Conservation (phyloP, 2,888 invertebrate genomes). For the Lymantria dispar region DNA sequence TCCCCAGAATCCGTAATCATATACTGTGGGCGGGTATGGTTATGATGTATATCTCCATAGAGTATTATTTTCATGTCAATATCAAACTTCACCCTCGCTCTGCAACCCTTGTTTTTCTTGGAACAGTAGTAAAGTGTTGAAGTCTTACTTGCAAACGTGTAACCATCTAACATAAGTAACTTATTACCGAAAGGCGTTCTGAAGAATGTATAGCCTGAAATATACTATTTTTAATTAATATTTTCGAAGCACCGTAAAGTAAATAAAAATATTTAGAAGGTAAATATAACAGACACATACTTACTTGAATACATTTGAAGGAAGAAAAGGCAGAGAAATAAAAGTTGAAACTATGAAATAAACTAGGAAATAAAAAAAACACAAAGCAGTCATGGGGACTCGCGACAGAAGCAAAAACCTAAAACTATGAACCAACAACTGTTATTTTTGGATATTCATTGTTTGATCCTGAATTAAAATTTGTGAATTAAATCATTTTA, state of each 20-base stretch:
- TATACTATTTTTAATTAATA: not conserved
- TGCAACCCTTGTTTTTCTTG: conserved; percentile 15
- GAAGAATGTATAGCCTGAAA: conserved; percentile 3
- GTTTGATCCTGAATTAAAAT: too few relatives aligned
- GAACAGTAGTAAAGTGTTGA: conserved; percentile 5
- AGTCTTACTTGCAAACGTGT: conserved; percentile 17
- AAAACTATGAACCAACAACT: too few relatives aligned
- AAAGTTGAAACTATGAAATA: too few relatives aligned
- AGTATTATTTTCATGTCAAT: not conserved
- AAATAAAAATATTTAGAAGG: not conserved
- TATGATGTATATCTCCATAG: not conserved
- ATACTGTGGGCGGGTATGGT: not conserved
- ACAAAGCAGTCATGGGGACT: too few relatives aligned
- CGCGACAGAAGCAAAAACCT: too few relatives aligned
- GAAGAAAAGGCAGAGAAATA: too few relatives aligned
- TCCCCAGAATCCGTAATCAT: not conserved
- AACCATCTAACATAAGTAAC: conserved; percentile 25
- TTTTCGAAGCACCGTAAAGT: not conserved
- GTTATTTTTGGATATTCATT: too few relatives aligned
- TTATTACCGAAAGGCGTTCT: not conserved
- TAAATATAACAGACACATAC: too few relatives aligned
- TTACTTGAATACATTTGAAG: too few relatives aligned
- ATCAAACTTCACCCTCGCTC: conserved; percentile 2
- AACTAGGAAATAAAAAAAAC: too few relatives aligned
- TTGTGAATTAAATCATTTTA: too few relatives aligned